Conservation (phyloP, 1,140 invertebrate species). For the Saccostrea glomerata region DNA sequence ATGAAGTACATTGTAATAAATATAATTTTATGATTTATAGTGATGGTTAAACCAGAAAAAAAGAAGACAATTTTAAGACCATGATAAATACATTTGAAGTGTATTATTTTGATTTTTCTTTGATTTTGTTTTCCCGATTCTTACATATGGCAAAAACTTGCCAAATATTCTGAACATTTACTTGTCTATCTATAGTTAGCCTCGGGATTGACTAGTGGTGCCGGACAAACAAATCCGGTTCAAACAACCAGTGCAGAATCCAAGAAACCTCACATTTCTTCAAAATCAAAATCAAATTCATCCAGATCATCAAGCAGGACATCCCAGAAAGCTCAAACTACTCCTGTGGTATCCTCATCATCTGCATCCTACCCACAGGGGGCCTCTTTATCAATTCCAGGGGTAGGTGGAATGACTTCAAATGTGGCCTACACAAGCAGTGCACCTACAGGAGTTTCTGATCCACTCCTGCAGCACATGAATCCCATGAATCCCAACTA, state of each 20-base stretch:
- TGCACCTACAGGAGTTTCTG: background rate
- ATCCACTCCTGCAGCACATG: background rate
- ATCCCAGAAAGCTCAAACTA: background rate
- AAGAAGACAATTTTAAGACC: no score
- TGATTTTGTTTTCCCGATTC: background rate
- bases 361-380: background rate
- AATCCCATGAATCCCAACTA: background rate
- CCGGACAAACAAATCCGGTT: background rate
- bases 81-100: no score
- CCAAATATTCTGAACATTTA: no score
- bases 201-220: background rate
- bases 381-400: background rate
- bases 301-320: background rate
- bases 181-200: background rate
- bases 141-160: background rate
- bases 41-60: no score
- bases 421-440: background rate
- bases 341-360: background rate
- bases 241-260: background rate
- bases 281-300: background rate
- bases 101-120: background rate
- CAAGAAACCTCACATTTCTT: background rate
- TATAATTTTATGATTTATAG: no score
- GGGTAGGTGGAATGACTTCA: background rate
- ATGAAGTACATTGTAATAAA: no score